Percentiles rank a stretch among this genome's conserved stretches.
Conservation (phyloP, 2,888 invertebrate species). For the Drosophila buzzatii region DNA sequence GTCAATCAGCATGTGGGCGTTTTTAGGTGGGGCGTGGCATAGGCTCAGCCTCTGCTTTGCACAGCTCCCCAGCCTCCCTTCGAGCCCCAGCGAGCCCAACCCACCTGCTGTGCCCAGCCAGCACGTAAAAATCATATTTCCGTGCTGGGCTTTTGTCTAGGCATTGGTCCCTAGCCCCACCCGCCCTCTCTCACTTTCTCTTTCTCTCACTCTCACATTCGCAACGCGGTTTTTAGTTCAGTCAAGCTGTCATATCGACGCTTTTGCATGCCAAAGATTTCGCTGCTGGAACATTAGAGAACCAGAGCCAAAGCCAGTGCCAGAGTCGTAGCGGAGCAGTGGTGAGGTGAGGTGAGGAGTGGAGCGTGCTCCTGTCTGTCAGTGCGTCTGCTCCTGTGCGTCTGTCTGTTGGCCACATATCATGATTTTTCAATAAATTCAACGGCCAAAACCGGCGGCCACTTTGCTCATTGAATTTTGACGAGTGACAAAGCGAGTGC, state of each 20-base stretch:
- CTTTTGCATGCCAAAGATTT: slow-evolving; percentile 66
- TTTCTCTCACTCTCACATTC: neutral
- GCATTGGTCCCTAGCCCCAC: slow-evolving; percentile 26
- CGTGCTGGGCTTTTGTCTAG: slow-evolving; percentile 70
- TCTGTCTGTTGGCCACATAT: slow-evolving; percentile 66
- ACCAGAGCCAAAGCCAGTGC: neutral
- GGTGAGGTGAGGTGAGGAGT: no score
- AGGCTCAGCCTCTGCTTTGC: slow-evolving; percentile 46
- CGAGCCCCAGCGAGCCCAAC: neutral
- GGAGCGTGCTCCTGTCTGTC: neutral
- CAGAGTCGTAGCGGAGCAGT: neutral
- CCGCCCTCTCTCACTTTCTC: neutral
- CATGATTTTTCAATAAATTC: slow-evolving; percentile 80
- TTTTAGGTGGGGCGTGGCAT: slow-evolving; percentile 37
- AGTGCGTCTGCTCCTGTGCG: slow-evolving; percentile 17
- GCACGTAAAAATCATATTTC: slow-evolving; percentile 73
- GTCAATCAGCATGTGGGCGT: slow-evolving; percentile 81
- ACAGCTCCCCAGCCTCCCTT: neutral
- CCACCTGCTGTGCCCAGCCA: slow-evolving; percentile 51
- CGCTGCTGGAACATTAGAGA: slow-evolving; percentile 8
- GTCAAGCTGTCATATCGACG: slow-evolving; percentile 80
- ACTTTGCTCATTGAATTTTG: slow-evolving; percentile 78
- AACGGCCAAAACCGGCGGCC: slow-evolving; percentile 59
- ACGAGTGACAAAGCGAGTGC: slow-evolving; percentile 39
- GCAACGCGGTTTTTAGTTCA: slow-evolving; percentile 73